Conservation (phyloP, 2,797 vertebrate genomes). For the Odontamblyopus lacepedii region DNA sequence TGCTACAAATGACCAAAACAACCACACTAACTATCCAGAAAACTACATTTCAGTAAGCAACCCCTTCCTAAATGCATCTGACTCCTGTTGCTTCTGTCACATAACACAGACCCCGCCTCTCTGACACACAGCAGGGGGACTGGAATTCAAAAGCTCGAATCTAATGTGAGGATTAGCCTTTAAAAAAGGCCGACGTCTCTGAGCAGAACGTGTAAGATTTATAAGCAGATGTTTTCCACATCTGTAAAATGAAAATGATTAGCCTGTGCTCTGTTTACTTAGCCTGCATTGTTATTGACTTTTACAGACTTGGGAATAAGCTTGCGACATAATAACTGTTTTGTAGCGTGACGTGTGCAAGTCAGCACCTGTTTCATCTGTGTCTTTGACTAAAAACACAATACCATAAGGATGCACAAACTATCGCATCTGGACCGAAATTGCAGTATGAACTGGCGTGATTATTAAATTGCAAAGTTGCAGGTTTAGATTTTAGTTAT, state of each 20-base stretch:
- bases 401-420: background rate
- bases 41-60: background rate
- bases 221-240: slow-evolving; percentile 33
- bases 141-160: slow-evolving; percentile 33
- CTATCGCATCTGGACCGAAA: no score
- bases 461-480: no score
- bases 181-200: background rate
- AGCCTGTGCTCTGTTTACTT: slow-evolving; percentile 15
- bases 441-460: no score
- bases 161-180: background rate
- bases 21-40: background rate
- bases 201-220: background rate
- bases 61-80: slow-evolving; percentile 21
- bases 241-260: slow-evolving; percentile 35
- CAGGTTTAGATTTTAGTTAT: no score
- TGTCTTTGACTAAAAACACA: slow-evolving; percentile 8
- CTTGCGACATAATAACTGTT: slow-evolving; percentile 5
- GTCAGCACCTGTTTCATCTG: slow-evolving; percentile 23
- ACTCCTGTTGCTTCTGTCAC: slow-evolving; percentile 61
- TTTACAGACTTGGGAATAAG: slow-evolving; percentile 21
- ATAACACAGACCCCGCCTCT: slow-evolving; percentile 61
- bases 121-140: slow-evolving; percentile 66
- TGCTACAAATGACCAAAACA: background rate
- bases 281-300: slow-evolving; percentile 24
- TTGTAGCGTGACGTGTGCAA: slow-evolving; percentile 18